Percentiles rank a stretch among this genome's conserved stretches.
Evolutionary conservation across 2,888 invertebrate species (phyloP).

Genomic region (Spilosoma lubricipeda): DNA sequence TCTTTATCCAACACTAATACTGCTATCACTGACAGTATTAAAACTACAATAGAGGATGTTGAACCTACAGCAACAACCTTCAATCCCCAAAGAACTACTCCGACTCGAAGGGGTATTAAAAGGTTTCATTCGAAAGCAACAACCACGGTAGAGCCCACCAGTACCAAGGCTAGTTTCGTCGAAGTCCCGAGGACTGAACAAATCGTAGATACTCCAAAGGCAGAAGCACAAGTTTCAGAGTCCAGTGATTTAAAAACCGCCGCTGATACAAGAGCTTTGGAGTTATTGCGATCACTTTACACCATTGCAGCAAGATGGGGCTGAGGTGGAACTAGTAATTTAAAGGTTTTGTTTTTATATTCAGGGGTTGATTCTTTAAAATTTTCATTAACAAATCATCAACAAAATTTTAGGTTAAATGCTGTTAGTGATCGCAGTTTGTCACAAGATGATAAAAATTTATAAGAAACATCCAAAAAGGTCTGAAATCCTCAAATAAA

Average conservation of each 20-base stretch:
- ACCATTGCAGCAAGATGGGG: slow-evolving; percentile 94
- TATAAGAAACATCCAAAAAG: too few species aligned
- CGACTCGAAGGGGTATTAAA: slow-evolving; percentile 72
- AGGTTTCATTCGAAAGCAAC: slow-evolving; percentile 70
- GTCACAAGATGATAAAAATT: too few species aligned
- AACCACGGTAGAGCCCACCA: slow-evolving; percentile 54
- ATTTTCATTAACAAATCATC: slow-evolving; percentile 15
- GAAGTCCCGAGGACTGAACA: slow-evolving; percentile 61
- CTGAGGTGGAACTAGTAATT: slow-evolving; percentile 58
- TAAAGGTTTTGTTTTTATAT: slow-evolving; percentile 61
- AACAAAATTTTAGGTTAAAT: too few species aligned
- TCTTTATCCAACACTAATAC: slow-evolving; percentile 76
- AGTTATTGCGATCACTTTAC: slow-evolving; percentile 93
- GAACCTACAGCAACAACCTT: slow-evolving; percentile 68
- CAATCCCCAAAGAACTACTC: slow-evolving; percentile 63
- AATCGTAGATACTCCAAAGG: slow-evolving; percentile 69
- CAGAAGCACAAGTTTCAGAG: slow-evolving; percentile 76
- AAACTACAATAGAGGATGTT: slow-evolving; percentile 60
- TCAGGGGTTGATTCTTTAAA: slow-evolving; percentile 59
- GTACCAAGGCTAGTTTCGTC: slow-evolving; percentile 58
- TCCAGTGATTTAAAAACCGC: slow-evolving; percentile 74
- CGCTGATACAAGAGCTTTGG: slow-evolving; percentile 92
- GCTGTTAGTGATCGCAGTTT: not conserved
- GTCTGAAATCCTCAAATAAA: not conserved
- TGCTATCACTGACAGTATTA: slow-evolving; percentile 62